These are phyloP conservation scores for Baronia brevicornis DNA, from an alignment of 2,888 invertebrate species.

Conservation along the genomic window DNA sequence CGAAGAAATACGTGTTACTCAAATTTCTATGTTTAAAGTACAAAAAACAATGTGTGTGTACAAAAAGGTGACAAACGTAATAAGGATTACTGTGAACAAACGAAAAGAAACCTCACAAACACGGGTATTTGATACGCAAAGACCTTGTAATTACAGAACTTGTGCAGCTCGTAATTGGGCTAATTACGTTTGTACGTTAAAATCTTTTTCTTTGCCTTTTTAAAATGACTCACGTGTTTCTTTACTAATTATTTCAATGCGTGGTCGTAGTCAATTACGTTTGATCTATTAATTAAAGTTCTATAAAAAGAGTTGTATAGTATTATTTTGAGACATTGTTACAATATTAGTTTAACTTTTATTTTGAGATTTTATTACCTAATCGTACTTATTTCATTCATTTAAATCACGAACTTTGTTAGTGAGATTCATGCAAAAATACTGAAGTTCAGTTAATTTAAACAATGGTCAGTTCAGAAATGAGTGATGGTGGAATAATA, in stretches of 20 bases:
- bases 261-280: not conserved
- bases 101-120: constrained; percentile 35
- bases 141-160: constrained; percentile 27
- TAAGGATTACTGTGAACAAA: constrained; percentile 23
- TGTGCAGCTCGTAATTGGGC: constrained; percentile 13
- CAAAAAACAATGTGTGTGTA: constrained; percentile 2
- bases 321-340: too few species aligned
- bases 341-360: too few species aligned
- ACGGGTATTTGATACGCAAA: constrained; percentile 39
- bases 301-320: too few species aligned
- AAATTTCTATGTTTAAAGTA: not conserved
- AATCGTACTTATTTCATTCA: too few species aligned
- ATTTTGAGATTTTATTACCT: too few species aligned
- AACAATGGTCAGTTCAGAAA: too few species aligned
- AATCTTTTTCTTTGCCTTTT: constrained; percentile 8
- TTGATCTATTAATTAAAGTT: too few species aligned
- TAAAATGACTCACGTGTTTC: constrained; percentile 9
- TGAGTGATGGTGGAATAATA: too few species aligned
- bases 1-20: not conserved
- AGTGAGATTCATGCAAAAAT: too few species aligned
- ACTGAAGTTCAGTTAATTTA: too few species aligned
- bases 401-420: too few species aligned
- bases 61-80: constrained; percentile 16
- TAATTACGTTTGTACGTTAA: constrained; percentile 11
- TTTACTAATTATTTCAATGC: constrained; percentile 3